Conservation (phyloP, 64 coral and sea anemone species). For the Montipora efflorescens region DNA sequence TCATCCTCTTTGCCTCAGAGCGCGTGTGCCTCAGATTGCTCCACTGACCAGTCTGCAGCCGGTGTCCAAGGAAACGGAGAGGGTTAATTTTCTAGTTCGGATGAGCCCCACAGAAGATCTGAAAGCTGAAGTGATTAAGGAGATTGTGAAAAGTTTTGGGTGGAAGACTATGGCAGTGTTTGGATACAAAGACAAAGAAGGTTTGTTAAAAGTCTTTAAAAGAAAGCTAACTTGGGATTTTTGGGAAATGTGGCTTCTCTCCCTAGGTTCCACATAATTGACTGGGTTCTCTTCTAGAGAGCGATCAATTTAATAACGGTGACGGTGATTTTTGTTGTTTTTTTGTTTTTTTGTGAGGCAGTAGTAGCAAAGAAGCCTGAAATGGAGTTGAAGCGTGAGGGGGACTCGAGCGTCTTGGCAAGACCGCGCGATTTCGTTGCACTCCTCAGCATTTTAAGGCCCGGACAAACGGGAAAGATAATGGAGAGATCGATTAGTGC, state of each 20-base stretch:
- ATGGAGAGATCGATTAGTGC: too few species aligned
- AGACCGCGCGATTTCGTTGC: too few species aligned
- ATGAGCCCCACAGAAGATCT: slow-evolving; percentile 60
- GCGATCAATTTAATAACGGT: too few species aligned
- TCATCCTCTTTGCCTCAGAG: slow-evolving; percentile 39
- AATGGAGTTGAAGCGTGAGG: too few species aligned
- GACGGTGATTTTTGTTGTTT: too few species aligned
- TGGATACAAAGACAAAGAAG: slow-evolving; percentile 37
- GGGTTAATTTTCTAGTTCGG: slow-evolving; percentile 33
- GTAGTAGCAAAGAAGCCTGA: too few species aligned
- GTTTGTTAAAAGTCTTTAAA: not conserved
- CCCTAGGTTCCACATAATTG: not conserved
- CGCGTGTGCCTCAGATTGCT: slow-evolving; percentile 68
- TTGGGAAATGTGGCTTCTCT: not conserved
- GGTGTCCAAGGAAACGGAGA: not conserved
- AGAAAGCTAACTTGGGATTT: not conserved
- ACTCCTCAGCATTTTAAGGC: too few species aligned
- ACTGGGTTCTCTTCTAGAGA: not conserved
- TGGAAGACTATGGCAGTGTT: slow-evolving; percentile 64
- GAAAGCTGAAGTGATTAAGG: slow-evolving; percentile 40
- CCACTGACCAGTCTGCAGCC: slow-evolving; percentile 57
- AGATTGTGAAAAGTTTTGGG: slow-evolving; percentile 35
- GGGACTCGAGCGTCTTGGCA: too few species aligned
- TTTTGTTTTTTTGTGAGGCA: too few species aligned
- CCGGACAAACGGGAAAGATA: too few species aligned